Base-by-base conservation (phyloP, 2,888 invertebrate species). In the Epirrhoe alternata region DNA sequence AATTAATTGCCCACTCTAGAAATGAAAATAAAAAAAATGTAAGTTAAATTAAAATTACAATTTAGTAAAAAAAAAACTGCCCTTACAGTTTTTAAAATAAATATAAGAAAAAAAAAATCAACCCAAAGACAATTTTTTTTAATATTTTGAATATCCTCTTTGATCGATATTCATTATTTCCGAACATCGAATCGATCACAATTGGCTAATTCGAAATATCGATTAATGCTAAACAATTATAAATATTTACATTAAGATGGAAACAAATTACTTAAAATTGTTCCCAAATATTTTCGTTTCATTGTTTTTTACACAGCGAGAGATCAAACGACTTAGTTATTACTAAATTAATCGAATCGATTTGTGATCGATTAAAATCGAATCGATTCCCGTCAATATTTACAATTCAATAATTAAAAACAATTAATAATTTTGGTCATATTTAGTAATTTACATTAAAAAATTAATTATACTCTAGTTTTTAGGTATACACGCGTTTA, bases 191-290 rank as follows among this genome's bases (percentile, higher is more conserved):
- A 42, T 42, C 38, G 38, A 42, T 42, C 38, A 42, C 38, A 42
- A 42, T 42, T 42, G 38, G 12, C 38, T 42, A 42, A 16, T 47
- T 14, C 4, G 42, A 42, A 42, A 42, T 42, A 42, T 42, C 33
- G 7, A 33, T 33, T 7, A 38, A 38, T 38, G 8, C 8, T 7
- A 12, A 12, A 42, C 38, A 42, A 12, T 42, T 42, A 33, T 33
- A 62, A 62, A 31, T 74, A 70, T 69, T 62, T 71, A 70, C 71
- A 63, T 30, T 38, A 49, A 52, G 50, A 62, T 51, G 60, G 68
- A 70, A 74, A 74, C 70, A 63, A 69, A 66, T 68, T 65, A 64
- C 69, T 59, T 45, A 68, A 70, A 72, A 70, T 74, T 74, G 74
- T 71, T 74, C 74, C 74, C 74, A 65, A 59, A 63, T 47, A 47